Conservation (phyloP, 35 echinoderm and acorn worm genomes). For the Hemicentrotus pulcherrimus region DNA sequence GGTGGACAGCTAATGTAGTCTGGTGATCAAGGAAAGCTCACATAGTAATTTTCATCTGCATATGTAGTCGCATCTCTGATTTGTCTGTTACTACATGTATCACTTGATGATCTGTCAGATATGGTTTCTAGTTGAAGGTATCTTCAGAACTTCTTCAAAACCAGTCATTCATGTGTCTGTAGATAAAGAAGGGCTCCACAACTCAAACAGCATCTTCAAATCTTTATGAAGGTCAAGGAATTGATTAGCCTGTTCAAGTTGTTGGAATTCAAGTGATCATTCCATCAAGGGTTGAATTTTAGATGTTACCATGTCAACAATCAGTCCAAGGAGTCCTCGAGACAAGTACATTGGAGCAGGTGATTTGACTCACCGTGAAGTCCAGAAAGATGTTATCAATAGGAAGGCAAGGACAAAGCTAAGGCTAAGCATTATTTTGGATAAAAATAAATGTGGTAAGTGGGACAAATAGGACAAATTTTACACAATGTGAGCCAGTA, state of each 20-base stretch:
- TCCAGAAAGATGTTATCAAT: constrained; percentile 25
- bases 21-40: too few species aligned
- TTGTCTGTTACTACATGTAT: neutral
- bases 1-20: neutral
- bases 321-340: constrained; percentile 45
- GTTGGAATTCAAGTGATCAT: neutral
- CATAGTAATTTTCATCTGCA: neutral
- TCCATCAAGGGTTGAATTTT: neutral
- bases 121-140: neutral
- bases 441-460: constrained; percentile 29
- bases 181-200: neutral
- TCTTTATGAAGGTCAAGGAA: neutral
- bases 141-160: neutral
- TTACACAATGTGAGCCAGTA: neutral
- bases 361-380: constrained; percentile 24
- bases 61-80: neutral
- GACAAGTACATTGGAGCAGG: constrained; percentile 28
- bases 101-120: neutral
- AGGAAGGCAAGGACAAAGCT: constrained; percentile 32
- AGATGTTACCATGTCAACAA: constrained; percentile 26
- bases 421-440: constrained; percentile 20
- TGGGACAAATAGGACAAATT: neutral
- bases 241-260: neutral
- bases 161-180: neutral
- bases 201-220: neutral